These are phyloP conservation scores for Sardina pilchardus DNA, from an alignment of 2,113 vertebrate genomes.

Conservation along the genomic window DNA sequence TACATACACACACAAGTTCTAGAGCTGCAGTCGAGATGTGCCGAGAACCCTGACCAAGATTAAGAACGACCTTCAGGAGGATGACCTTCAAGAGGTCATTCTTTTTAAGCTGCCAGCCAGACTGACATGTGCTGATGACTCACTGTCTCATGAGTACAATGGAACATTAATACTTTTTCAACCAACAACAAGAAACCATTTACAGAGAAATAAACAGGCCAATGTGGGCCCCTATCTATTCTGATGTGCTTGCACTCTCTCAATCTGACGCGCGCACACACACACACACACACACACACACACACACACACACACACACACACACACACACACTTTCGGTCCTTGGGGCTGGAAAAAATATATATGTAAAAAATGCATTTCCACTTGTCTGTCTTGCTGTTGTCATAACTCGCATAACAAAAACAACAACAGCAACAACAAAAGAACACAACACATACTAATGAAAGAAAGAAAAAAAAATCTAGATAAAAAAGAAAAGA, in stretches of 20 bases:
- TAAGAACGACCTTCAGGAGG: not conserved
- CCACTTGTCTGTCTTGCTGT: not conserved
- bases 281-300: not conserved
- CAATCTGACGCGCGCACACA: not conserved
- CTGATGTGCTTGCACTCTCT: not conserved
- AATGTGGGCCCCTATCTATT: not conserved
- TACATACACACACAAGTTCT: not conserved
- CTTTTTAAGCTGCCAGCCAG: not conserved
- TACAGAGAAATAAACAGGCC: not conserved
- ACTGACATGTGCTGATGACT: not conserved
- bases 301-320: not conserved
- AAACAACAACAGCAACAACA: not conserved
- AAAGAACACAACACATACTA: not conserved
- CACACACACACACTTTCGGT: constrained; percentile 1
- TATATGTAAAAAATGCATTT: not conserved
- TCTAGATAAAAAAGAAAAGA: not conserved
- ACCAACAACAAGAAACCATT: not conserved
- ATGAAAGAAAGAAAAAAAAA: not conserved
- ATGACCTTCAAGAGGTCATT: too few relatives aligned
- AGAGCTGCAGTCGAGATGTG: not conserved
- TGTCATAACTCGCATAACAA: not conserved
- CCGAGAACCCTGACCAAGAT: not conserved
- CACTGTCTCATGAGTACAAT: not conserved
- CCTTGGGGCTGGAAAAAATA: constrained; percentile 1
- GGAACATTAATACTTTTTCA: constrained; percentile 3